phyloP scores from a whole-genome alignment of 2,113 vertebrate genomes.

The Tenebrosternarchus preto region DNA sequence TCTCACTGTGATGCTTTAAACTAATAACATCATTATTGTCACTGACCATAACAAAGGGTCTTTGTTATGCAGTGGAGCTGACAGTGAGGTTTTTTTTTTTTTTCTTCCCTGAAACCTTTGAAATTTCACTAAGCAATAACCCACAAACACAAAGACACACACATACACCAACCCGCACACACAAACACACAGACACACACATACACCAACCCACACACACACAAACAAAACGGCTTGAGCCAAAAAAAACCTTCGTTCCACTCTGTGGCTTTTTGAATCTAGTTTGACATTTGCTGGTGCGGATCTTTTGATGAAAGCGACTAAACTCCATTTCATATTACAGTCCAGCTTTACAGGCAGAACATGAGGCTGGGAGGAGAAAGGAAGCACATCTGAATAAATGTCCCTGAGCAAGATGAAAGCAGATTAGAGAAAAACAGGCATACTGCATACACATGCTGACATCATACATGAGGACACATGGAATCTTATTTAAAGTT shows the following conservation, averaged over 20 bases:
- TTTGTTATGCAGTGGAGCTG: not conserved
- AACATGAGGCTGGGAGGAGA: not conserved
- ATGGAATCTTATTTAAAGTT: constrained; percentile 3
- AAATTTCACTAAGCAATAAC: not conserved
- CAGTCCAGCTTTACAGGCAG: constrained; percentile 8
- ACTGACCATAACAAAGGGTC: too few relatives aligned
- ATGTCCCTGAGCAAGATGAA: not conserved
- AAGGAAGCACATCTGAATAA: not conserved
- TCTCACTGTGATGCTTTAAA: too few relatives aligned
- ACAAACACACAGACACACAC: too few relatives aligned
- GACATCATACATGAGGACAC: constrained; percentile 5
- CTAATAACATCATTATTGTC: too few relatives aligned
- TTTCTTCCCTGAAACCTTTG: not conserved
- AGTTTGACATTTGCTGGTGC: constrained; percentile 34
- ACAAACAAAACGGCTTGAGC: too few relatives aligned
- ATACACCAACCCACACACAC: too few relatives aligned
- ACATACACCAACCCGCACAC: too few relatives aligned
- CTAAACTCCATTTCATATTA: constrained; percentile 14
- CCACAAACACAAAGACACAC: too few relatives aligned
- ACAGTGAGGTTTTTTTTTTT: not conserved
- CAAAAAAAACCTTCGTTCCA: not conserved
- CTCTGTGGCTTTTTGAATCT: not conserved
- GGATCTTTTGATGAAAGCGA: constrained; percentile 29
- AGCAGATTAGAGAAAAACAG: not conserved
- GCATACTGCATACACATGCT: not conserved